A percentile compares a stretch with the other conserved stretches of the same genome.
These are phyloP conservation scores for Sitobion miscanthi DNA, from an alignment of 1,140 invertebrate genomes.

Conservation along the genomic window DNA sequence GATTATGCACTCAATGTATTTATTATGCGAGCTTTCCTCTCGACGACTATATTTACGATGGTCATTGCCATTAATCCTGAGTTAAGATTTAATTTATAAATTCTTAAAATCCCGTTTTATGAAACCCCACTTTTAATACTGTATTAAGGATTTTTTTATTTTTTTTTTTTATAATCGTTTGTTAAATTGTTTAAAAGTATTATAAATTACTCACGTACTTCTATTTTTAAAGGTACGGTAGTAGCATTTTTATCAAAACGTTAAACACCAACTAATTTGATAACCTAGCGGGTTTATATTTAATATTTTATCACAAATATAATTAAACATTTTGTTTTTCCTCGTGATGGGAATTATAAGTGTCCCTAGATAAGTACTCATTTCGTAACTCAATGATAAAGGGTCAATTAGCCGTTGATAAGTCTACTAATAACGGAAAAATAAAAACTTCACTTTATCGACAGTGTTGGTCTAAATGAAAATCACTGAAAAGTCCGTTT, in stretches of 20 bases:
- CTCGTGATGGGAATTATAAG: background rate
- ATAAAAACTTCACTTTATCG: background rate
- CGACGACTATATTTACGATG: background rate
- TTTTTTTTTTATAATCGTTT: background rate
- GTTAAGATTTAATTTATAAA: background rate
- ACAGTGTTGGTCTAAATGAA: background rate
- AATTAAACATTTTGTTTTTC: constrained; percentile 11
- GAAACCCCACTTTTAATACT: background rate
- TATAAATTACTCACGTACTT: background rate
- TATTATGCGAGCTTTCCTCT: background rate
- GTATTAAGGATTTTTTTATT: background rate
- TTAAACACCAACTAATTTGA: background rate
- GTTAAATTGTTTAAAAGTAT: background rate
- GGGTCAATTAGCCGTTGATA: background rate
- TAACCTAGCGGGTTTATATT: background rate
- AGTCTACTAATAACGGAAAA: constrained; percentile 9
- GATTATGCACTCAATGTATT: background rate
- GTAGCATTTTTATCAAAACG: background rate
- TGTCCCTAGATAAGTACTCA: background rate
- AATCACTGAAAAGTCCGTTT: background rate
- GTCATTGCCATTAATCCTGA: constrained; percentile 1
- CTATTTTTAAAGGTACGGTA: background rate
- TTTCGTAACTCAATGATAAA: background rate
- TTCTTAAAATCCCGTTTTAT: background rate
- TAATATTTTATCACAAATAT: background rate